Conservation (phyloP, 2,113 vertebrate genomes). For the Hemiprocne comata region DNA sequence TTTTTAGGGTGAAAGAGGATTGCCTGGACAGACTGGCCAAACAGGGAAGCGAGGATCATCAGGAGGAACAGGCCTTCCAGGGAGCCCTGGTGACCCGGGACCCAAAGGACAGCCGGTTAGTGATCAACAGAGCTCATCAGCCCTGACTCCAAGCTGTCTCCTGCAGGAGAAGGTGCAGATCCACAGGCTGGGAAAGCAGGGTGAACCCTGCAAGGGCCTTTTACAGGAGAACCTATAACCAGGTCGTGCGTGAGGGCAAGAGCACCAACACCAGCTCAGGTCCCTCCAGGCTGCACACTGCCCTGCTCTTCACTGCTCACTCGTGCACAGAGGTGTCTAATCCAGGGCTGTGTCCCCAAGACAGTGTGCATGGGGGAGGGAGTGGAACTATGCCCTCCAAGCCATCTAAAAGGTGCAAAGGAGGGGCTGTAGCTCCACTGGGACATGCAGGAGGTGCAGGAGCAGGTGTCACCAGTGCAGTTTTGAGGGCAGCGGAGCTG, state of each 20-base stretch:
- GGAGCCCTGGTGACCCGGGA: slow-evolving; percentile 84
- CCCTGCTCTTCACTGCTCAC: not conserved
- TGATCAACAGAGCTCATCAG: not conserved
- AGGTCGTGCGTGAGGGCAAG: not conserved
- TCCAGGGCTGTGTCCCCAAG: accelerated
- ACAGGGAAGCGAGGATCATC: slow-evolving; percentile 88
- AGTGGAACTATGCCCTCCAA: not conserved
- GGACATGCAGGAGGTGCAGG: not conserved
- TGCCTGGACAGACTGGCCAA: slow-evolving; percentile 87
- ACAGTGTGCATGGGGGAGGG: not conserved
- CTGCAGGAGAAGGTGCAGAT: not conserved
- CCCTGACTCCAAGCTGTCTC: not conserved
- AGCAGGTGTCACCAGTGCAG: accelerated
- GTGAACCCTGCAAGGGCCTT: not conserved
- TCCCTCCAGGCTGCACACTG: accelerated
- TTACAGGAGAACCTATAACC: not conserved
- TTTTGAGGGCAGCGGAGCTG: not conserved
- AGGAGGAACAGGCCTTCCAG: slow-evolving; percentile 89
- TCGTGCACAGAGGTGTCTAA: not conserved
- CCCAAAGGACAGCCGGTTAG: slow-evolving; percentile 92
- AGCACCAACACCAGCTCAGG: not conserved
- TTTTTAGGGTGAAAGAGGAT: slow-evolving; percentile 88
- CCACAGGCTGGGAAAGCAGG: not conserved
- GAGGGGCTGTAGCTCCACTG: not conserved
- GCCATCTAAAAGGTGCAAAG: not conserved